Base-by-base conservation (phyloP, 2,888 invertebrate genomes). In the Limenitis arthemis region DNA sequence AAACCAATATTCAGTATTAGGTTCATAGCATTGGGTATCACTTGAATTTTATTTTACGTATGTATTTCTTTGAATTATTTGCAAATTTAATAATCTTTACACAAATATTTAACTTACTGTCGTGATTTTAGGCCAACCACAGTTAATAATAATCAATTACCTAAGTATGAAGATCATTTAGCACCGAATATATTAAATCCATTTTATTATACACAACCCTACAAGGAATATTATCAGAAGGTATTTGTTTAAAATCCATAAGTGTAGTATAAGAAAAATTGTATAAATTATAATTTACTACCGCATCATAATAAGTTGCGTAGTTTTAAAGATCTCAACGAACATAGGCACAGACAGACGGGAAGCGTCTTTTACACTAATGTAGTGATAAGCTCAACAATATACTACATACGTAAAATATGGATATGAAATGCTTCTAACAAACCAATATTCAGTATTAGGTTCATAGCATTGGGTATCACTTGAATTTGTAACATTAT, bases 371-470 rank as follows among this genome's bases (percentile, higher is more conserved):
- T n/a, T n/a, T n/a, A n/a, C n/a, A n/a, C n/a, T n/a, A n/a, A n/a
- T n/a, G n/a, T n/a, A n/a, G n/a, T n/a, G n/a, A n/a, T n/a, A n/a
- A n/a, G n/a, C n/a, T n/a, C n/a, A n/a, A n/a, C n/a, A n/a, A n/a
- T n/a, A 11, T 36, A 6, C 9, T 36, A 8, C 11, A 1, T 36
- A 40, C 55, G 50, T 50, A 20, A 20, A 20, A 20, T 20, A 83
- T 81, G 74, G 69, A 51, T 70, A 72, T 39, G 69, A 65, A 51
- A 80, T 66, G 58, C 71, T 77, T 55, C 76, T 68, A 33, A 84
- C 68, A 51, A 74, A 71, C 79, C 82, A 85, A 36, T 67, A 68
- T 53, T 73, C 72, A 20, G 59, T 42, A 47, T 61, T 44, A 44
- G 64, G 64, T 53, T 56, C 62, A 29, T 55, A 58, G 2, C 59